phyloP scores from a whole-genome alignment of 2,113 vertebrate species.

The Amazona vittata region DNA sequence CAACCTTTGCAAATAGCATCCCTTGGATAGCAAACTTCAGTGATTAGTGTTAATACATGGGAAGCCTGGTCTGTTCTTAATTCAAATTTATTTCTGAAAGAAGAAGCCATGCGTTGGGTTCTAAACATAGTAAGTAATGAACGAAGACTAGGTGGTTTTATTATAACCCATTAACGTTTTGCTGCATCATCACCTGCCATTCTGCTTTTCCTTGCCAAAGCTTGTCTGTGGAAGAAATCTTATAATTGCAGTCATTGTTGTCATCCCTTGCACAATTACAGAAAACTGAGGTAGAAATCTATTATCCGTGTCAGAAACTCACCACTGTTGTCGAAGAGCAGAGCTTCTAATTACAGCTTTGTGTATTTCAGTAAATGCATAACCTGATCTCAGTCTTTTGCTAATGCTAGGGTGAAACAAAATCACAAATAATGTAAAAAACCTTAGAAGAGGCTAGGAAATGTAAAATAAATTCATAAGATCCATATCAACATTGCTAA shows the following conservation, averaged over 20 bases:
- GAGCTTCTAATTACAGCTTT: conserved; percentile 46
- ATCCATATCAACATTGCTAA: background rate
- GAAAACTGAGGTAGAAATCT: background rate
- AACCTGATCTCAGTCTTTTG: conserved; percentile 17
- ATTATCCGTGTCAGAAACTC: background rate
- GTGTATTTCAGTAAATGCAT: background rate
- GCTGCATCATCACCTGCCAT: background rate
- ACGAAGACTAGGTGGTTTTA: background rate
- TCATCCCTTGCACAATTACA: background rate
- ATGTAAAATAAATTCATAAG: conserved; percentile 29
- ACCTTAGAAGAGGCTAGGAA: conserved; percentile 19
- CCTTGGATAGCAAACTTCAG: background rate
- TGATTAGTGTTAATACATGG: background rate
- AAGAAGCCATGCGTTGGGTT: background rate
- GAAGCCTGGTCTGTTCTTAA: background rate
- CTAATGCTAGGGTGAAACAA: conserved; percentile 6
- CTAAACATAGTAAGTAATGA: background rate
- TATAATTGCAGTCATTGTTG: background rate
- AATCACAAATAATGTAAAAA: conserved; percentile 55
- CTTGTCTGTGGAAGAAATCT: conserved; percentile 9
- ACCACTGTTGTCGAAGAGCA: background rate
- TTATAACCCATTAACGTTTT: background rate
- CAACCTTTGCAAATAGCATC: background rate
- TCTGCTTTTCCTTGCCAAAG: conserved; percentile 15
- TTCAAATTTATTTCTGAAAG: background rate